Percentiles rank a stretch among this genome's conserved stretches.
phyloP scores from a whole-genome alignment of 1,140 invertebrate species.

The Drosophila guanche region DNA sequence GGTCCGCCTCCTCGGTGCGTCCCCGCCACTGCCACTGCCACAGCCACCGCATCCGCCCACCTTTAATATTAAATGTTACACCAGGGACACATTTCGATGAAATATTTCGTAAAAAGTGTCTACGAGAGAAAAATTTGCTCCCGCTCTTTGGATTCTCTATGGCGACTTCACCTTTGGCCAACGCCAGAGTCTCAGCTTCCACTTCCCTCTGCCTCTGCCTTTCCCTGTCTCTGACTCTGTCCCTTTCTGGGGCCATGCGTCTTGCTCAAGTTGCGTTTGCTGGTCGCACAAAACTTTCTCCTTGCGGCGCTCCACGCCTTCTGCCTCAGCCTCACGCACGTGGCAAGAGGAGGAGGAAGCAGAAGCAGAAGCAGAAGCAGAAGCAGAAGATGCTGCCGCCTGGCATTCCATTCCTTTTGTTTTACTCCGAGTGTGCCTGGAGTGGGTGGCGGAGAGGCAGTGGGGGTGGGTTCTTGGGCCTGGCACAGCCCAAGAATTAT shows the following conservation, averaged over 20 bases:
- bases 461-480: slow-evolving; percentile 47
- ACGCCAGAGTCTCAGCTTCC: slow-evolving; percentile 50
- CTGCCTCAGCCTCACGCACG: slow-evolving; percentile 63
- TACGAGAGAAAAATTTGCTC: slow-evolving; percentile 74
- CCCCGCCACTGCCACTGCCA: slow-evolving; percentile 8
- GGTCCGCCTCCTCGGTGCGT: slow-evolving; percentile 25
- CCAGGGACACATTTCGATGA: slow-evolving; percentile 84
- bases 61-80: slow-evolving; percentile 84
- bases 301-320: slow-evolving; percentile 64
- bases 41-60: slow-evolving; percentile 56
- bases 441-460: neutral
- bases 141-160: slow-evolving; percentile 7
- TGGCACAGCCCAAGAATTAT: slow-evolving; percentile 76
- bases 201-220: slow-evolving; percentile 10
- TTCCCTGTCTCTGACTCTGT: slow-evolving; percentile 18
- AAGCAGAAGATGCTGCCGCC: slow-evolving; percentile 62
- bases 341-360: slow-evolving; percentile 54
- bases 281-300: slow-evolving; percentile 73
- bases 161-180: slow-evolving; percentile 12
- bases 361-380: slow-evolving; percentile 5
- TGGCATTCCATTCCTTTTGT: slow-evolving; percentile 63
- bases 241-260: slow-evolving; percentile 50
- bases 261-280: slow-evolving; percentile 62
- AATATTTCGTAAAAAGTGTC: slow-evolving; percentile 84
- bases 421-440: slow-evolving; percentile 26